A percentile compares a stretch with the other conserved stretches of the same genome.
These are phyloP conservation scores for Drosophila pseudotalamancana DNA, from an alignment of 2,888 invertebrate genomes.

Conservation along the genomic window DNA sequence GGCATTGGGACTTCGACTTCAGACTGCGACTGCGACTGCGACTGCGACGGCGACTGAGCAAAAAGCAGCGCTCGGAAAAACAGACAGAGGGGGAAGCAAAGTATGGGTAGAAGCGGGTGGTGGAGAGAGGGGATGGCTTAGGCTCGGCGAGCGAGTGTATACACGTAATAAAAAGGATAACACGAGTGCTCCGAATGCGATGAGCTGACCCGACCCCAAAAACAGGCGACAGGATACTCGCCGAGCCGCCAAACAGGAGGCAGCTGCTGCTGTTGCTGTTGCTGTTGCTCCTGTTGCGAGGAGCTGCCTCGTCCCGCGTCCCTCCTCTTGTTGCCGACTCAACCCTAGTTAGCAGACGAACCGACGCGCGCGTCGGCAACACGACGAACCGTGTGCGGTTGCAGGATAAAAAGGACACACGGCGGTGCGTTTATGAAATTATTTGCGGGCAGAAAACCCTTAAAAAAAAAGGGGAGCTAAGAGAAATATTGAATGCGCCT, in stretches of 20 bases:
- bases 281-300: neutral
- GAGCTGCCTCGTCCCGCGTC: neutral
- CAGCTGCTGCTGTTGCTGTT: slow-evolving; percentile 50
- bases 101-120: neutral
- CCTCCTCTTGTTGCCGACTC: neutral
- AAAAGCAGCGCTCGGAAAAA: slow-evolving; percentile 18
- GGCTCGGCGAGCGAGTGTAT: slow-evolving; percentile 17
- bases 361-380: slow-evolving; percentile 35
- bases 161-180: slow-evolving; percentile 75
- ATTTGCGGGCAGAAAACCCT: slow-evolving; percentile 37
- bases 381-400: slow-evolving; percentile 49
- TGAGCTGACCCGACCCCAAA: slow-evolving; percentile 72
- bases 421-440: slow-evolving; percentile 56
- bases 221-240: slow-evolving; percentile 30
- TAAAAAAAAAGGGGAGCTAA: neutral
- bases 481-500: slow-evolving; percentile 19
- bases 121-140: neutral
- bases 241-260: slow-evolving; percentile 54
- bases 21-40: neutral
- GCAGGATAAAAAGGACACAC: slow-evolving; percentile 47
- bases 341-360: slow-evolving; percentile 14
- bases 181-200: slow-evolving; percentile 43
- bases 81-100: neutral
- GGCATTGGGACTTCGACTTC: slow-evolving; percentile 3
- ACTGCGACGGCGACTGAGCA: neutral